Evolutionary conservation across 2,797 vertebrate genomes (phyloP), one percentile per base, ranked within the genome.

Genomic region (Anniella stebbinsi): DNA sequence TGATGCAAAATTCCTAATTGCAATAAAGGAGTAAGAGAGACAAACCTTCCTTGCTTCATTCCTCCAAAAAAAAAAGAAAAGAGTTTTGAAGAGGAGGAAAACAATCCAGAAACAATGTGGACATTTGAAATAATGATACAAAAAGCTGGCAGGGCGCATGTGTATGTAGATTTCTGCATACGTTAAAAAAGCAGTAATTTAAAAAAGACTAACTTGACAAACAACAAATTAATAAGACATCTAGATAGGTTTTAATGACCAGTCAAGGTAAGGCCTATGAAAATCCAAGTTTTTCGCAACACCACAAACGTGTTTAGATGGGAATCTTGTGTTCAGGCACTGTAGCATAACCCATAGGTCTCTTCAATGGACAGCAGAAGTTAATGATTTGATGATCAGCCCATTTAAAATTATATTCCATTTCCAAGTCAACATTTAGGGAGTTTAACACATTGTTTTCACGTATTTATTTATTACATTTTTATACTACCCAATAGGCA

Each of bases 1-100:
- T 94, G 96, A 97, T 95, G 96, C 95, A 97, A 97, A 97, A 97
- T 96, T 97, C 95, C 95, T 97, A 97, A 98, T 97, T 97, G 96
- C 97, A 97, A 97, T 97, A 97, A 97, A 96, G 95, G 95, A 96
- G 95, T 95, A 97, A 97, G 94, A 95, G 94, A 97, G 95, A 93
- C 96, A 95, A 97, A 96, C 93, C 95, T 96, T 91, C 92, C 93
- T 69, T 95, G 96, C 84, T 96, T 95, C 87, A 95, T 5, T 2
- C 84, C 73, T 57, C 66, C 11, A 15, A 38, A n/a, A n/a, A n/a
- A n/a, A n/a, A n/a, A n/a, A n/a, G n/a, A 3, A 4, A 17, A 41
- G 82, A 93, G 92, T 94, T 94, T 95, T 91, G 93, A 84, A 95
- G 87, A 94, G 86, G 95, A 94, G 88, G 94, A 93, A 95, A 95